Evolutionary conservation across 2,888 invertebrate genomes (phyloP).

Genomic region (Syritta pipiens): DNA sequence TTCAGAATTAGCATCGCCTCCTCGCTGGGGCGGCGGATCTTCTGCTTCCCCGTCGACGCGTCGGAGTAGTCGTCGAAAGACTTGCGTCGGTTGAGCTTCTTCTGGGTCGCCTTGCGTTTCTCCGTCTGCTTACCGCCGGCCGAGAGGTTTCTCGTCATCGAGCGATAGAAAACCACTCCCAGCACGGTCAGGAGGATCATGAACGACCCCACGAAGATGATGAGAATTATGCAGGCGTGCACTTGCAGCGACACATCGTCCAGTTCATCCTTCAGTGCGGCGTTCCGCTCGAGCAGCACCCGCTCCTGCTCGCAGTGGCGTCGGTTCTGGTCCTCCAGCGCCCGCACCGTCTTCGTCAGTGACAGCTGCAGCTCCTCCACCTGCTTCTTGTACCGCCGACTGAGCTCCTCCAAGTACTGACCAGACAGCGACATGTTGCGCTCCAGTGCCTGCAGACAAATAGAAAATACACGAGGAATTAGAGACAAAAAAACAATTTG

Average conservation of each 20-base stretch:
- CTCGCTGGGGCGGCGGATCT: constrained; percentile 87
- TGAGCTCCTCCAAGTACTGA: constrained; percentile 97
- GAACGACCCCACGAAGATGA: constrained; percentile 76
- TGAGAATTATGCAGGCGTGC: constrained; percentile 78
- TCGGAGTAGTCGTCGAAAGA: constrained; percentile 84
- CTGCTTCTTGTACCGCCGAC: constrained; percentile 96
- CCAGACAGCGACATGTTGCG: constrained; percentile 97
- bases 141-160: constrained; percentile 66
- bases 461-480: constrained; percentile 25
- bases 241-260: constrained; percentile 83
- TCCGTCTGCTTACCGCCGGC: constrained; percentile 27
- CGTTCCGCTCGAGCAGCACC: constrained; percentile 88
- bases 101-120: constrained; percentile 41
- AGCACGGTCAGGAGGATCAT: constrained; percentile 75
- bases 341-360: constrained; percentile 87
- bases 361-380: constrained; percentile 96
- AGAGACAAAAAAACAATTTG: constrained; percentile 17
- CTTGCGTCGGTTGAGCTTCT: constrained; percentile 80
- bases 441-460: constrained; percentile 88
- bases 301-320: constrained; percentile 87
- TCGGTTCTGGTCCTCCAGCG: constrained; percentile 86
- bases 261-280: constrained; percentile 84
- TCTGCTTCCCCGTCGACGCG: constrained; percentile 81
- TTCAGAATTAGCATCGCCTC: constrained; percentile 84
- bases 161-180: constrained; percentile 76